phyloP scores from a whole-genome alignment of 2,888 invertebrate genomes.

The Sepioteuthis lessoniana region DNA sequence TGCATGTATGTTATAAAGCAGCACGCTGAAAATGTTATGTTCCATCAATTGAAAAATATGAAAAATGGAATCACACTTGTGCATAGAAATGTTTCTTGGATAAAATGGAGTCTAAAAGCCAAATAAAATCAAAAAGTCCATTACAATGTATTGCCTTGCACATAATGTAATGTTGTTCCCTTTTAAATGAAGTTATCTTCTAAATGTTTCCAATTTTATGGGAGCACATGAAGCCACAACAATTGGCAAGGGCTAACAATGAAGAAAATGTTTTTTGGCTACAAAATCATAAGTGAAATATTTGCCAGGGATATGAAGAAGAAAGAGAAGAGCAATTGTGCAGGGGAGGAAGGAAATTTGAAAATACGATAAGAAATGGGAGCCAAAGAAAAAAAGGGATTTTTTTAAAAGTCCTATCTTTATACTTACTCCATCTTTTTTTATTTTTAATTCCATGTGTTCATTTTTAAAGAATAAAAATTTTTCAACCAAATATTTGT shows the following conservation, averaged over 20 bases:
- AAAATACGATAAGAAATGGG: not conserved
- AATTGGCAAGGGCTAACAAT: not conserved
- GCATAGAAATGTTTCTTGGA: not conserved
- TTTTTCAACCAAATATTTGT: no score
- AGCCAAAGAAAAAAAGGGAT: no score
- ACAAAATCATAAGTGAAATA: not conserved
- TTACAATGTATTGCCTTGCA: not conserved
- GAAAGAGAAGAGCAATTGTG: not conserved
- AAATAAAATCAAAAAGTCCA: not conserved
- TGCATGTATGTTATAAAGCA: not conserved
- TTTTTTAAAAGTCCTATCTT: no score
- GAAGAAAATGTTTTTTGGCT: not conserved
- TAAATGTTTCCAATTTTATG: not conserved
- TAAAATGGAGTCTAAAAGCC: not conserved
- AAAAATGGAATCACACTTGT: not conserved
- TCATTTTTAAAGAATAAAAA: no score
- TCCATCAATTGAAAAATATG: not conserved
- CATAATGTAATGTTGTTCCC: not conserved
- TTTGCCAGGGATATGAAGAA: not conserved
- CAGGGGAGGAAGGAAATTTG: not conserved
- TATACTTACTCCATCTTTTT: no score
- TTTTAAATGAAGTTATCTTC: constrained; percentile 16
- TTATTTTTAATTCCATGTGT: no score
- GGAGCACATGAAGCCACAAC: not conserved
- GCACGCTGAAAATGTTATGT: not conserved